These are phyloP conservation scores for Carpatolechia fugitivella DNA, from an alignment of 2,888 invertebrate species.

Conservation along the genomic window DNA sequence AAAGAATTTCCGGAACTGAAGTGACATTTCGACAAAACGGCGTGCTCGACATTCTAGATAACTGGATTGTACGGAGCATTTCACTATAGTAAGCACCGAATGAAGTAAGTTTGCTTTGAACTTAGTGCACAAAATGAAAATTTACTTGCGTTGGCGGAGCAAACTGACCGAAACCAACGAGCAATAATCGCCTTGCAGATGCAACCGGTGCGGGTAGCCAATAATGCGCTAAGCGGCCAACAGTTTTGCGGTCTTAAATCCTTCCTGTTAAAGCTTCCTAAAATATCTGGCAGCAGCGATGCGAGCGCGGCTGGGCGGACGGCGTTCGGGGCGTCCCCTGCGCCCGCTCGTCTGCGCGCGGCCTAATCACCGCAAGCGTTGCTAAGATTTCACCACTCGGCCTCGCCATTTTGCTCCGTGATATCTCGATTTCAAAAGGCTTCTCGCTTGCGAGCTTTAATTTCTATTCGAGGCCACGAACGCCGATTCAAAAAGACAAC, in stretches of 20 bases:
- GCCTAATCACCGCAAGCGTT: constrained; percentile 56
- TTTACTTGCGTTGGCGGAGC: background rate
- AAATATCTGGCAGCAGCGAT: constrained; percentile 25
- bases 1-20: constrained; percentile 1
- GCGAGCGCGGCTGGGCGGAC: too few species aligned
- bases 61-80: constrained; percentile 3
- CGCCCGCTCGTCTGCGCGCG: constrained; percentile 8
- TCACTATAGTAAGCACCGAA: constrained; percentile 2
- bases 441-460: constrained; percentile 59
- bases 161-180: constrained; percentile 5
- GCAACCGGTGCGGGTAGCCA: constrained; percentile 1
- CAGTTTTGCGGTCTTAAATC: constrained; percentile 7
- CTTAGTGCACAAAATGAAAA: background rate
- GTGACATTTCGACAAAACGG: constrained; percentile 4
- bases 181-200: constrained; percentile 5
- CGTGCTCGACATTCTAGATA: background rate
- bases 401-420: constrained; percentile 38
- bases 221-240: constrained; percentile 6
- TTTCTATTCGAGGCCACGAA: constrained; percentile 49
- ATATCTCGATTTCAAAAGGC: constrained; percentile 66
- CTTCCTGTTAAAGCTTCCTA: constrained; percentile 14
- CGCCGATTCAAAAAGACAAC: constrained; percentile 15
- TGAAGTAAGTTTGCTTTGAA: background rate
- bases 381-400: constrained; percentile 69
- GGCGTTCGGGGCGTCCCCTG: background rate